phyloP scores from a whole-genome alignment of 2,888 invertebrate genomes.

The Ornithoptera priamus region DNA sequence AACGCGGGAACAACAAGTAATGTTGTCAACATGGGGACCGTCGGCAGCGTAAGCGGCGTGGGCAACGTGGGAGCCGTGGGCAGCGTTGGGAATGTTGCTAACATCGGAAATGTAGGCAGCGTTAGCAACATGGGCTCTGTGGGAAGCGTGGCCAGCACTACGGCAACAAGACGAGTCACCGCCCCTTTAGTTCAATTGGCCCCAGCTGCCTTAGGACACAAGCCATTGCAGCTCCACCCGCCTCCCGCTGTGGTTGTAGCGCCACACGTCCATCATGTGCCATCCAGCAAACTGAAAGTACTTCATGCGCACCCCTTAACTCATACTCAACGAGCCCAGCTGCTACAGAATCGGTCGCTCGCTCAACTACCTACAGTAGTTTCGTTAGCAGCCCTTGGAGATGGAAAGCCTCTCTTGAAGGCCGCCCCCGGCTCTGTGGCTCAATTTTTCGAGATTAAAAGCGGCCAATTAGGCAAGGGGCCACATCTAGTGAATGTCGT shows the following conservation, averaged over 20 bases:
- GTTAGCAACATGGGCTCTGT: slow-evolving; percentile 32
- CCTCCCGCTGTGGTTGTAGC: slow-evolving; percentile 49
- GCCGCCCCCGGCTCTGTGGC: slow-evolving; percentile 59
- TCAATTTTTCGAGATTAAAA: slow-evolving; percentile 69
- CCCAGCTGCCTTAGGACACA: slow-evolving; percentile 44
- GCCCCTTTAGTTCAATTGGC: slow-evolving; percentile 54
- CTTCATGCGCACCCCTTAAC: slow-evolving; percentile 66
- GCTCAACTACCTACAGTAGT: slow-evolving; percentile 59
- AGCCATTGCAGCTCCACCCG: slow-evolving; percentile 43
- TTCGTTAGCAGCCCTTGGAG: slow-evolving; percentile 59
- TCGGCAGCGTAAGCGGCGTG: slow-evolving; percentile 23
- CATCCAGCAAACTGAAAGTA: slow-evolving; percentile 61
- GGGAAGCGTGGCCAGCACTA: slow-evolving; percentile 34
- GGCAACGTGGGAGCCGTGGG: slow-evolving; percentile 28
- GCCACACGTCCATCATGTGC: slow-evolving; percentile 53
- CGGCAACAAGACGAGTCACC: slow-evolving; percentile 39
- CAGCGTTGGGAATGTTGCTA: slow-evolving; percentile 31
- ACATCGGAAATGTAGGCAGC: slow-evolving; percentile 32
- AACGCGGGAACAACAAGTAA: slow-evolving; percentile 30
- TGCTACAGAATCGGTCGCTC: slow-evolving; percentile 52
- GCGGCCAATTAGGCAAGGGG: slow-evolving; percentile 62
- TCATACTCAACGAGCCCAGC: slow-evolving; percentile 56
- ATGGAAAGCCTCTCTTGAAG: slow-evolving; percentile 53
- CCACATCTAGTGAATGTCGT: slow-evolving; percentile 71
- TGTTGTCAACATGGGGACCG: slow-evolving; percentile 23